Percentiles rank a stretch among this genome's conserved stretches.
Evolutionary conservation across 2,888 invertebrate genomes (phyloP).

Genomic region (Anoplius nigerrimus): DNA sequence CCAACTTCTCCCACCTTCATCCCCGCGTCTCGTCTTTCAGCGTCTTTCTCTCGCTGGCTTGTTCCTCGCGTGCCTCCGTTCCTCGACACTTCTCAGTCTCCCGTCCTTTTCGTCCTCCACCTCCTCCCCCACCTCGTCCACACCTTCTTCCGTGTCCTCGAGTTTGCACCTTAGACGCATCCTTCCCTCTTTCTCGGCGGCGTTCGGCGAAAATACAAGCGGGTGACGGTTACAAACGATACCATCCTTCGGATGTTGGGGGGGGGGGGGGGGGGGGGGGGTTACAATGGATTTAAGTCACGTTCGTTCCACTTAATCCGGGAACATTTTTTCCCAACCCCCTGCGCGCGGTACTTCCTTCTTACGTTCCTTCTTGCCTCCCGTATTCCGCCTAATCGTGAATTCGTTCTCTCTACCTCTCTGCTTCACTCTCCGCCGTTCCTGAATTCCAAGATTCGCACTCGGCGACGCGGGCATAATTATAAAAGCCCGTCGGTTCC

Average conservation of each 20-base stretch:
- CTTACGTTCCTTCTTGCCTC: too few relatives aligned
- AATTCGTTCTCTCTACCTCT: slow-evolving; percentile 9
- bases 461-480: slow-evolving; percentile 45
- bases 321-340: slow-evolving; percentile 46
- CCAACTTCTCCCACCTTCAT: background rate
- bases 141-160: background rate
- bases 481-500: slow-evolving; percentile 24
- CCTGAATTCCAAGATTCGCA: slow-evolving; percentile 42
- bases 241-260: slow-evolving; percentile 46
- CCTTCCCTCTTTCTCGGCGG: slow-evolving; percentile 1
- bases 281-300: slow-evolving; percentile 60
- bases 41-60: slow-evolving; percentile 5
- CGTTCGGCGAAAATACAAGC: slow-evolving; percentile 35
- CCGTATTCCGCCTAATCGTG: too few relatives aligned
- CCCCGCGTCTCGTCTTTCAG: background rate
- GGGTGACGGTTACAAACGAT: slow-evolving; percentile 56
- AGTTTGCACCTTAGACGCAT: background rate
- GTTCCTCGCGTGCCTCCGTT: background rate
- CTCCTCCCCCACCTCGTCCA: background rate
- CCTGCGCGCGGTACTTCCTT: slow-evolving; percentile 16
- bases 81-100: background rate
- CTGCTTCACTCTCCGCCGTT: background rate
- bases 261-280: too few relatives aligned
- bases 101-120: background rate
- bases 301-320: slow-evolving; percentile 53